Evolutionary conservation across 2,113 vertebrate species (phyloP).

Genomic region (Pelecanoides urinatrix): DNA sequence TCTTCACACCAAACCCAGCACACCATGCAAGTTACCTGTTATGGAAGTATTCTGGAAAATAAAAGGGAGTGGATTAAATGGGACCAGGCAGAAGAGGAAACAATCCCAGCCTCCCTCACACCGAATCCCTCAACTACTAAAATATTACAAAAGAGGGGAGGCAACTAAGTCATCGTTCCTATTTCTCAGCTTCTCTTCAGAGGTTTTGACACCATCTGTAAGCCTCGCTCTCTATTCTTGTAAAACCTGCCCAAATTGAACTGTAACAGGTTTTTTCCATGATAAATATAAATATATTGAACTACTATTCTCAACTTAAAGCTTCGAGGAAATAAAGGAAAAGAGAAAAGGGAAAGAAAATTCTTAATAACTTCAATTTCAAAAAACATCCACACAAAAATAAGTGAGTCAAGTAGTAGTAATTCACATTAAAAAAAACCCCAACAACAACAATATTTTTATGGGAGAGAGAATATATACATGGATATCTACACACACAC

Average conservation of each 20-base stretch:
- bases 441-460: not conserved
- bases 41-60: not conserved
- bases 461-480: not conserved
- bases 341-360: not conserved
- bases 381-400: not conserved
- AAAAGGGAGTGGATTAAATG: not conserved
- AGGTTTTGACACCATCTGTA: not conserved
- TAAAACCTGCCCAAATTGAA: not conserved
- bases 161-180: not conserved
- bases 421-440: not conserved
- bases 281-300: not conserved
- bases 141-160: not conserved
- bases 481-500: too few species aligned
- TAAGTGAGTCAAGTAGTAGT: not conserved
- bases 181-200: not conserved
- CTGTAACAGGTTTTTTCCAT: not conserved
- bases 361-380: not conserved
- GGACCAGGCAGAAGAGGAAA: not conserved
- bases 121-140: not conserved
- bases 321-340: not conserved
- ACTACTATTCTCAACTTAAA: not conserved
- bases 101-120: not conserved
- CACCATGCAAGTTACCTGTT: accelerated
- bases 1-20: not conserved
- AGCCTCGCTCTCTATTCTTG: not conserved